Percentiles rank a stretch among this genome's conserved stretches.
These are phyloP conservation scores for Narcine bancroftii DNA, from an alignment of 2,113 vertebrate species.

Conservation along the genomic window DNA sequence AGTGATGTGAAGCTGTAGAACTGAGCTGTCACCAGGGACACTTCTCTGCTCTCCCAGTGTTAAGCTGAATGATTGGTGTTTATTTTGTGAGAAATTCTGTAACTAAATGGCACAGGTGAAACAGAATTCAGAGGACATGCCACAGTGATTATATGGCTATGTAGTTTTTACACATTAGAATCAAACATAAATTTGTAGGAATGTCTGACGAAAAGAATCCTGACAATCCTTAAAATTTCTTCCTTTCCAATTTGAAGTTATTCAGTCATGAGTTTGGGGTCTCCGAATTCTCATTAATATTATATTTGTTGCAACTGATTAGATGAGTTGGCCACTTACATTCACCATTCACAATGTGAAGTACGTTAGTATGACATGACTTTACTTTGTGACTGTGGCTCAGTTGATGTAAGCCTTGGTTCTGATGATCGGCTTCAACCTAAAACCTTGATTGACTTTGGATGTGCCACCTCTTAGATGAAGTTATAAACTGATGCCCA, in stretches of 20 bases:
- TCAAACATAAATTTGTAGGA: not conserved
- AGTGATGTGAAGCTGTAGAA: not conserved
- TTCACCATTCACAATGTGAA: not conserved
- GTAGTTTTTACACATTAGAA: not conserved
- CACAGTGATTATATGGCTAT: not conserved
- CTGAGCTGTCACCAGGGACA: not conserved
- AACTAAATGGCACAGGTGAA: not conserved
- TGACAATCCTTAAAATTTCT: not conserved
- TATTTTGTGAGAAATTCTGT: not conserved
- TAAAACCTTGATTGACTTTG: too few species aligned
- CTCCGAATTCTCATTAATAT: not conserved
- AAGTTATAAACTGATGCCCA: too few species aligned
- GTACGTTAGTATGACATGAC: too few species aligned
- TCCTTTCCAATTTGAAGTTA: not conserved
- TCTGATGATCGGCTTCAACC: too few species aligned
- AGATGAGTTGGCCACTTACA: not conserved
- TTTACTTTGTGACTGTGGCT: too few species aligned
- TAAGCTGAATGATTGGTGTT: not conserved
- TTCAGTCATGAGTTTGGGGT: not conserved
- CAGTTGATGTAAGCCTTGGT: too few species aligned
- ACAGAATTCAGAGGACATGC: not conserved
- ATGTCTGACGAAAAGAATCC: not conserved
- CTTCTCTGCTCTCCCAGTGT: not conserved
- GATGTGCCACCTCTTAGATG: too few species aligned
- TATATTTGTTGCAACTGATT: not conserved